These are phyloP conservation scores for Moxostoma hubbsi DNA, from an alignment of 2,797 vertebrate genomes.

Conservation along the genomic window DNA sequence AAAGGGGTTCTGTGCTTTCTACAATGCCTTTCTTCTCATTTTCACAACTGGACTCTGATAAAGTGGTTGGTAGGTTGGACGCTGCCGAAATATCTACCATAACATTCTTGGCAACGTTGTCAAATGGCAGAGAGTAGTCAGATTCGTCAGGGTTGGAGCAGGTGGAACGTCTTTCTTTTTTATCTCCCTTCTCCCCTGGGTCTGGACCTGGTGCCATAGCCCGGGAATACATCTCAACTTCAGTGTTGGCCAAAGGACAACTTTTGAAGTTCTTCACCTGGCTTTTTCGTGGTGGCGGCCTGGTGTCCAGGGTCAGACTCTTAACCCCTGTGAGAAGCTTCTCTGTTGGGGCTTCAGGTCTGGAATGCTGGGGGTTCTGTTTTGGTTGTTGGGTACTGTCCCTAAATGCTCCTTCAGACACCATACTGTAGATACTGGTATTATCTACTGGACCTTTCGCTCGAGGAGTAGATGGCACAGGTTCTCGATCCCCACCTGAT, in stretches of 20 bases:
- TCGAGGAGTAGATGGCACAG: slow-evolving; percentile 38
- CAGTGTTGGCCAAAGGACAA: slow-evolving; percentile 63
- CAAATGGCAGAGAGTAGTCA: slow-evolving; percentile 87
- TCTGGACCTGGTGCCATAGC: slow-evolving; percentile 18
- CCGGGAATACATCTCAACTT: slow-evolving; percentile 67
- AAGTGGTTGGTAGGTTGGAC: neutral
- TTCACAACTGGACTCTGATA: neutral
- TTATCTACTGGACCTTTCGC: slow-evolving; percentile 52
- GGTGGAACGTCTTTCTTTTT: neutral
- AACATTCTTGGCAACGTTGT: slow-evolving; percentile 74
- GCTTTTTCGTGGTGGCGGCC: slow-evolving; percentile 68
- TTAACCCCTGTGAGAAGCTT: slow-evolving; percentile 74
- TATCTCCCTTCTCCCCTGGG: slow-evolving; percentile 8
- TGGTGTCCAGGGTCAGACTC: slow-evolving; percentile 75
- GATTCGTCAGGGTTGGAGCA: slow-evolving; percentile 63
- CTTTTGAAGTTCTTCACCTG: slow-evolving; percentile 80
- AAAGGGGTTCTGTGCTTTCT: slow-evolving; percentile 64
- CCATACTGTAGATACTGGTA: slow-evolving; percentile 67
- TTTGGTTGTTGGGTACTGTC: slow-evolving; percentile 15
- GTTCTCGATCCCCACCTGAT: slow-evolving; percentile 33
- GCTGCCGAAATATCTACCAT: slow-evolving; percentile 59
- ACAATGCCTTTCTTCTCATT: neutral
- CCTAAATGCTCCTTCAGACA: slow-evolving; percentile 56
- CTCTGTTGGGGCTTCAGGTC: slow-evolving; percentile 70
- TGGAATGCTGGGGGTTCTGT: slow-evolving; percentile 46